These are phyloP conservation scores for Hippocampus barbouri DNA, from an alignment of 2,113 vertebrate species.

Conservation along the genomic window DNA sequence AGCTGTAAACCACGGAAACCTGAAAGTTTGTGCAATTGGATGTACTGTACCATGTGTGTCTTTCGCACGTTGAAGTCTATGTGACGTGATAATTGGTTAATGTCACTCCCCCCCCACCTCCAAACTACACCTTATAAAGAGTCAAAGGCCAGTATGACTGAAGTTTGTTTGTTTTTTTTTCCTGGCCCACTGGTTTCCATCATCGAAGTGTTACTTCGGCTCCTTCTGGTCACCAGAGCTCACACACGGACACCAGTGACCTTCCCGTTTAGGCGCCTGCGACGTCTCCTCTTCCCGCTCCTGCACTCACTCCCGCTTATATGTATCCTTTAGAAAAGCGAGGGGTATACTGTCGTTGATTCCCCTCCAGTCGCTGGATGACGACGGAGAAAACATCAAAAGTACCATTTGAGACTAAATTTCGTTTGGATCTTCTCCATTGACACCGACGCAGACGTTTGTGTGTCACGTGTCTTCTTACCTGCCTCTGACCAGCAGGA, in stretches of 20 bases:
- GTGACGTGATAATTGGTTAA: constrained; percentile 32
- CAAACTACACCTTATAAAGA: constrained; percentile 11
- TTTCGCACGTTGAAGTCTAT: constrained; percentile 46
- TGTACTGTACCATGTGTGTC: constrained; percentile 40
- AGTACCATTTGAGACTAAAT: background rate
- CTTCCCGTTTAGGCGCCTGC: constrained; percentile 18
- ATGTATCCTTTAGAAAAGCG: constrained; percentile 59
- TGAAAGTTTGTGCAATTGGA: constrained; percentile 50
- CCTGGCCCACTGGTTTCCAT: constrained; percentile 28
- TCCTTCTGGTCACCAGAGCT: constrained; percentile 25
- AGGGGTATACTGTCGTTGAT: constrained; percentile 31
- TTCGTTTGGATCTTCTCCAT: too few species aligned
- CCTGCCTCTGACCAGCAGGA: constrained; percentile 58
- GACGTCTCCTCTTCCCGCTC: constrained; percentile 13
- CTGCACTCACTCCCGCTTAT: constrained; percentile 38
- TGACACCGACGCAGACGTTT: background rate
- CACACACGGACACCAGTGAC: constrained; percentile 34
- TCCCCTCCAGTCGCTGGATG: constrained; percentile 49
- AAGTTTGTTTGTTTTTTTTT: constrained; percentile 8
- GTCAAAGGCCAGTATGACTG: constrained; percentile 23
- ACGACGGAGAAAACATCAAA: constrained; percentile 7
- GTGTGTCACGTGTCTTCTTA: constrained; percentile 32
- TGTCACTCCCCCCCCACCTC: background rate
- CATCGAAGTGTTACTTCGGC: constrained; percentile 14
- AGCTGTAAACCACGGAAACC: constrained; percentile 49